Evolutionary conservation across 1,140 invertebrate species (phyloP).

Genomic region (Idris sp.): DNA sequence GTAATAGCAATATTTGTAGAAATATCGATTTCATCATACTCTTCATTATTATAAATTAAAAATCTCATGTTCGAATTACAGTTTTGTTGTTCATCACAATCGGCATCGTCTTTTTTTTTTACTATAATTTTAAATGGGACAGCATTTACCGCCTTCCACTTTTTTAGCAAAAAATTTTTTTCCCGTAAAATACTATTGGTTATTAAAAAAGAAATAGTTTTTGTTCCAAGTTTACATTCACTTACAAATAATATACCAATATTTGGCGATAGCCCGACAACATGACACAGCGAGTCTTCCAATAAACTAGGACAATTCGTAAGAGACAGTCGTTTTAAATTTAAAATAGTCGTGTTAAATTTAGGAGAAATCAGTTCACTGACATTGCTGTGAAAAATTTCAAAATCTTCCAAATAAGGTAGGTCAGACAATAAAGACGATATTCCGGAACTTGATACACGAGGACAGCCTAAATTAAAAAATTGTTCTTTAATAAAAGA

Average conservation of each 20-base stretch:
- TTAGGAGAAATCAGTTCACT: slow-evolving; percentile 20
- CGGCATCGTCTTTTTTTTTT: slow-evolving; percentile 1
- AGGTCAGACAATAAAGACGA: slow-evolving; percentile 10
- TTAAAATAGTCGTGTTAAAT: background rate
- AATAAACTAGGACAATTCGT: slow-evolving; percentile 53
- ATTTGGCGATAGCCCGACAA: slow-evolving; percentile 33
- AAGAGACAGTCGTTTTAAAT: slow-evolving; percentile 48
- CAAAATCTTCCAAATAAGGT: slow-evolving; percentile 41
- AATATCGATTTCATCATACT: slow-evolving; percentile 26
- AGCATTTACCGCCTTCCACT: slow-evolving; percentile 36
- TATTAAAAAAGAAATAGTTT: slow-evolving; percentile 31
- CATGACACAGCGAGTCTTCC: slow-evolving; percentile 33
- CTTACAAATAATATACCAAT: slow-evolving; percentile 42
- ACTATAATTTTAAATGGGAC: slow-evolving; percentile 36
- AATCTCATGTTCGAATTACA: slow-evolving; percentile 31
- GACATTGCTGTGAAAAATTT: slow-evolving; percentile 50
- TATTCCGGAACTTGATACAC: slow-evolving; percentile 24
- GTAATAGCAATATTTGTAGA: slow-evolving; percentile 22
- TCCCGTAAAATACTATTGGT: slow-evolving; percentile 16
- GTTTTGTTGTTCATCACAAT: background rate
- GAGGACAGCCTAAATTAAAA: slow-evolving; percentile 47
- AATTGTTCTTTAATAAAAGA: background rate
- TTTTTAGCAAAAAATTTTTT: slow-evolving; percentile 45
- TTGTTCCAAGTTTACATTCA: slow-evolving; percentile 25
- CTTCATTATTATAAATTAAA: slow-evolving; percentile 50